These are phyloP conservation scores for Dicerorhinus sumatrensis DNA, from an alignment of 2,113 vertebrate genomes.

Conservation along the genomic window DNA sequence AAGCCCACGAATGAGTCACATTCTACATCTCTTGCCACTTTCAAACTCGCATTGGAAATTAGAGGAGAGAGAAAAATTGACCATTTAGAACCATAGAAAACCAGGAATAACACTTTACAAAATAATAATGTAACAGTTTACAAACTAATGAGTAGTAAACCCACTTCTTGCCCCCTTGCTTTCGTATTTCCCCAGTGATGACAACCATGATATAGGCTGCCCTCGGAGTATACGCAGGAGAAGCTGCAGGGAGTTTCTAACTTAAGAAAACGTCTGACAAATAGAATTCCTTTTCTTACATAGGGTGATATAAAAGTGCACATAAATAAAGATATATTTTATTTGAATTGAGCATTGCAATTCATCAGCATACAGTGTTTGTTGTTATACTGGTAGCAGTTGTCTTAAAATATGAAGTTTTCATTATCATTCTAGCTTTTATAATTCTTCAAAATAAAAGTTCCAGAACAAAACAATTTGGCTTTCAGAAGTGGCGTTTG, in stretches of 20 bases:
- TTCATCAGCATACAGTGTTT: constrained; percentile 20
- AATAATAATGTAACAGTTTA: constrained; percentile 18
- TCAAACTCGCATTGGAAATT: not conserved
- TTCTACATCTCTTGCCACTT: not conserved
- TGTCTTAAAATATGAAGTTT: constrained; percentile 37
- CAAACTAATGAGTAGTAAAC: not conserved
- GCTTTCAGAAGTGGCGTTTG: not conserved
- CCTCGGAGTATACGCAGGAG: not conserved
- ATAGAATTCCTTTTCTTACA: constrained; percentile 45
- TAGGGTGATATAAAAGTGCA: not conserved
- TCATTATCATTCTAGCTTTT: not conserved
- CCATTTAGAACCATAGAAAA: not conserved
- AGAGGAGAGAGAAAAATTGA: not conserved
- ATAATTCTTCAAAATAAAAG: constrained; percentile 8
- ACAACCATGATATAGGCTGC: not conserved
- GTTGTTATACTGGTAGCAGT: not conserved
- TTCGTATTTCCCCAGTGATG: not conserved
- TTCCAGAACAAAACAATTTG: constrained; percentile 24
- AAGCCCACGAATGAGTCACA: constrained; percentile 51
- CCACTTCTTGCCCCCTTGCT: not conserved
- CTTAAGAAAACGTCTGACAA: constrained; percentile 41
- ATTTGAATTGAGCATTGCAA: constrained; percentile 52
- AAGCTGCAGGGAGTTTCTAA: not conserved
- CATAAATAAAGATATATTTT: constrained; percentile 66
- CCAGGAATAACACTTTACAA: not conserved